Conservation (phyloP, 2,113 vertebrate species). For the Tichodroma muraria region DNA sequence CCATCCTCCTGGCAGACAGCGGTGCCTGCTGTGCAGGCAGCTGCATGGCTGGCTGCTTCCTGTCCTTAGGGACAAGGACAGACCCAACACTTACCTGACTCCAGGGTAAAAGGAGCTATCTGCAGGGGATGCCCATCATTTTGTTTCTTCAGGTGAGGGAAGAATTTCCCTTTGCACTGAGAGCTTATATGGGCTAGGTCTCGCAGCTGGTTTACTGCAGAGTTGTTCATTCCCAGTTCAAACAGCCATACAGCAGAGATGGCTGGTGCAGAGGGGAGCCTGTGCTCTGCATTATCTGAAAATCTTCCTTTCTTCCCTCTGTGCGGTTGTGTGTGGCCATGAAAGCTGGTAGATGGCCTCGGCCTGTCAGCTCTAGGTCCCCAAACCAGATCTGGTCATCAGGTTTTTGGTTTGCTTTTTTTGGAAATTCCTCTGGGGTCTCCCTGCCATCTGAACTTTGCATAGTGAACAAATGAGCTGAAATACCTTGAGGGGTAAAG, state of each 20-base stretch:
- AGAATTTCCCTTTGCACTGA: neutral
- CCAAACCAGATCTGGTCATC: neutral
- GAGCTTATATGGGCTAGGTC: neutral
- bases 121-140: neutral
- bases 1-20: neutral
- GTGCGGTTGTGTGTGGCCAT: accelerated
- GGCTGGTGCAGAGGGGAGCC: neutral
- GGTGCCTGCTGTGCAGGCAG: neutral
- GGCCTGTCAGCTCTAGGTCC: neutral
- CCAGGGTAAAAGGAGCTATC: neutral
- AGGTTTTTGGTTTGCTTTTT: neutral
- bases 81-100: neutral
- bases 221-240: neutral
- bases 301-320: neutral
- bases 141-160: neutral
- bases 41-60: neutral
- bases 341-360: neutral
- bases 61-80: neutral
- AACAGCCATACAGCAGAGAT: neutral
- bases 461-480: neutral
- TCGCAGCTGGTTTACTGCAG: neutral
- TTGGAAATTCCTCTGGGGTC: neutral
- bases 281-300: neutral
- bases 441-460: neutral
- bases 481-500: neutral